Evolutionary conservation across 2,888 invertebrate genomes (phyloP), one percentile per base, ranked within the genome.

Genomic region (Cyclophora punctaria): DNA sequence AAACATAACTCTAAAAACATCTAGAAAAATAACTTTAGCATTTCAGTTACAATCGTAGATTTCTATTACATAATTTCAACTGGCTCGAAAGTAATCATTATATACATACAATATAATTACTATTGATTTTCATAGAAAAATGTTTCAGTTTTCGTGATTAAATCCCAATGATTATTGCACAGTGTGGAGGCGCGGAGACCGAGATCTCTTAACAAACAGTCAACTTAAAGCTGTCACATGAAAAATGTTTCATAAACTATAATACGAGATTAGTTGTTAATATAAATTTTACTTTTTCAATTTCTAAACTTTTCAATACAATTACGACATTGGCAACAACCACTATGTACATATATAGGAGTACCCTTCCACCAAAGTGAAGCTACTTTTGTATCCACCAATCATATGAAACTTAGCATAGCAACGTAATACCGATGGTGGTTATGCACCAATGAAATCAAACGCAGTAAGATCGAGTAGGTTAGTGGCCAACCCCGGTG

Each of bases 91-190:
- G 54, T 57, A 66, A 66, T 64, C 86, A 78, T 82, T 87, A 87
- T 87, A 86, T 87, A 86, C 87, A 87, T 78, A 86, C 75, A 75
- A 76, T 71, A 75, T 66, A 67, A 66, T 69, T 59, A 67, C 66
- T 63, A 63, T 63, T 64, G 60, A 53, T 53, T 58, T 52, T 52
- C 53, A 56, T 57, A 62, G 62, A 59, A 58, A 40, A 51, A 51
- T 49, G 7, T 45, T 43, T 50, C 5, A 37, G 55, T 51, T 53
- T 47, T 55, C 58, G 37, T 37, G 20, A 37, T 52, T 48, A 48
- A 60, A 57, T 20, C 20, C 20, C 20, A 20, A 20, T 20, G 1
- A 20, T 62, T 63, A 69, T 71, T 71, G 67, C 71, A 72, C 63
- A 58, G 56, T 56, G 48, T 51, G 47, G 35, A 56, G 53, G 56